Percentiles rank a stretch among this genome's conserved stretches.
phyloP scores from a whole-genome alignment of 92 coral and sea anemone genomes.

The Pocillopora meandrina region DNA sequence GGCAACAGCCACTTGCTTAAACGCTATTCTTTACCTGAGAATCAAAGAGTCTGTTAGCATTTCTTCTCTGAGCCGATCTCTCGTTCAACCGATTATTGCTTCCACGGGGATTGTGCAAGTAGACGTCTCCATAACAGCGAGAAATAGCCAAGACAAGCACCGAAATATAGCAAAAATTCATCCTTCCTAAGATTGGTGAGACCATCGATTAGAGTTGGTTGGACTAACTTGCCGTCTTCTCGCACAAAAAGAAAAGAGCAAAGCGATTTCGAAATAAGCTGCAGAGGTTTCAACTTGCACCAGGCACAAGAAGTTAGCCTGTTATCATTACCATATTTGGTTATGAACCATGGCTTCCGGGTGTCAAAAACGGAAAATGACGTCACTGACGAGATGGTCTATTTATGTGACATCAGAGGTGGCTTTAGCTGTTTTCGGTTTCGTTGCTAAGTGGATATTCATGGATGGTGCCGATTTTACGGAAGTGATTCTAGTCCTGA shows the following conservation, averaged over 20 bases:
- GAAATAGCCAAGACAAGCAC: not conserved
- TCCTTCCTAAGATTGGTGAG: not conserved
- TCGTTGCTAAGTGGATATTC: no score
- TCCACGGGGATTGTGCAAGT: slow-evolving; percentile 91
- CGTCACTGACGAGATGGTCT: not conserved
- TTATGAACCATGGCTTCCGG: slow-evolving; percentile 3
- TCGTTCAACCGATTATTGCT: slow-evolving; percentile 94
- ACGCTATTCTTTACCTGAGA: slow-evolving; percentile 74
- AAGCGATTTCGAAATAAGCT: slow-evolving; percentile 12
- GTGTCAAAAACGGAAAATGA: slow-evolving; percentile 7
- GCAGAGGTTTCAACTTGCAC: slow-evolving; percentile 13
- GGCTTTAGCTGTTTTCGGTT: no score
- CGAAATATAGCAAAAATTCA: slow-evolving; percentile 11
- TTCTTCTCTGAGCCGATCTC: slow-evolving; percentile 83
- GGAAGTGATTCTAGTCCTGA: no score
- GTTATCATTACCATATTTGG: slow-evolving; percentile 45
- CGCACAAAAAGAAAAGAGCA: no score
- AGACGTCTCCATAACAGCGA: slow-evolving; percentile 67
- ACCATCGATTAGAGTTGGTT: not conserved
- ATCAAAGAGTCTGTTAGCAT: slow-evolving; percentile 95
- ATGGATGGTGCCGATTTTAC: no score
- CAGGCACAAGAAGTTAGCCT: slow-evolving; percentile 6
- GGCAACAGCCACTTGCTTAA: not conserved
- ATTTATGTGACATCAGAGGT: no score
- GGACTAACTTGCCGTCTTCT: not conserved